Percentiles rank a stretch among this genome's conserved stretches.
phyloP scores from a whole-genome alignment of 2,888 invertebrate genomes.

The Diarsia brunnea region DNA sequence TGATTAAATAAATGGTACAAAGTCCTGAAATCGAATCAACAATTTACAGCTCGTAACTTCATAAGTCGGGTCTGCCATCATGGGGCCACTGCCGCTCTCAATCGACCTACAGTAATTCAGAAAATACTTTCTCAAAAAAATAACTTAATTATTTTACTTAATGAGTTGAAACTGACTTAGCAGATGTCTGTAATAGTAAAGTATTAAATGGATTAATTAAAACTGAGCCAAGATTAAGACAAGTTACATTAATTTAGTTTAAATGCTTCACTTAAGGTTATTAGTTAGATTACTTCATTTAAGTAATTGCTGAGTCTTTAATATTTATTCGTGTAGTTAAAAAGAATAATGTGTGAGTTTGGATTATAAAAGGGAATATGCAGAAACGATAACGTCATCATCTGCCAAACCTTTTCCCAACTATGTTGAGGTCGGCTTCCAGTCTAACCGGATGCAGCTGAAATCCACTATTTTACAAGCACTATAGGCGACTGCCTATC shows the following conservation, averaged over 20 bases:
- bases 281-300: slow-evolving; percentile 36
- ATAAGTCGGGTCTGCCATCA: too few species aligned
- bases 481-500: too few species aligned
- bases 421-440: too few species aligned
- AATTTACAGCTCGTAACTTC: too few species aligned
- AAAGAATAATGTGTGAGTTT: neutral
- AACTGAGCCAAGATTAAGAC: slow-evolving; percentile 23
- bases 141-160: neutral
- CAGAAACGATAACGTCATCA: neutral
- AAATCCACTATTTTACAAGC: too few species aligned
- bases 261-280: slow-evolving; percentile 17
- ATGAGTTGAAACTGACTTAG: slow-evolving; percentile 39
- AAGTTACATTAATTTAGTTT: slow-evolving; percentile 45
- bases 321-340: neutral
- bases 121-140: neutral
- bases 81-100: too few species aligned
- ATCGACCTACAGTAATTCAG: neutral
- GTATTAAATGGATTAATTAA: slow-evolving; percentile 40
- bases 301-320: neutral
- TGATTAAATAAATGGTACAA: too few species aligned
- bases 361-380: neutral
- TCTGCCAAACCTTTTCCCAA: too few species aligned
- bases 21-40: too few species aligned
- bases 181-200: slow-evolving; percentile 54
- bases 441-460: too few species aligned